Percentiles rank a stretch among this genome's conserved stretches.
Evolutionary conservation across 2,888 invertebrate species (phyloP).

Genomic region (Pristionchus mayeri): DNA sequence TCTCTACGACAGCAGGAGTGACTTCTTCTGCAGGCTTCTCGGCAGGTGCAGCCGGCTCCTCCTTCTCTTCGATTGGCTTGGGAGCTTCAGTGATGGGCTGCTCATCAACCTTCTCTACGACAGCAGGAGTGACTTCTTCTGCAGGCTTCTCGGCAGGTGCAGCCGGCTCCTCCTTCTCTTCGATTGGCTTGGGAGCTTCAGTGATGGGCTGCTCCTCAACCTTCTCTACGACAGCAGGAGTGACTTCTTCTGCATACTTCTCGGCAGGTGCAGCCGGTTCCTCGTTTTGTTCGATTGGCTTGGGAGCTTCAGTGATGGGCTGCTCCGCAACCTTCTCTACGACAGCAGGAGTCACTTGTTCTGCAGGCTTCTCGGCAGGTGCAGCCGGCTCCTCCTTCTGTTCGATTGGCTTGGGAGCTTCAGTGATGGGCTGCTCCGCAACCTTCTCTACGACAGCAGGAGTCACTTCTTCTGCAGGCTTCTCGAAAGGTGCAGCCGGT

Average conservation of each 20-base stretch:
- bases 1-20: not conserved
- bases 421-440: conserved; percentile 14
- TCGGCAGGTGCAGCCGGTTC: not conserved
- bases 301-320: conserved; percentile 4
- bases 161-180: not conserved
- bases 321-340: conserved; percentile 27
- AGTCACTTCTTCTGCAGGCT: not conserved
- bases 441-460: conserved; percentile 10
- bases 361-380: not conserved
- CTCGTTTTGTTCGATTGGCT: not conserved
- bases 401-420: conserved; percentile 8
- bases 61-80: not conserved
- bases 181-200: not conserved
- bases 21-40: not conserved
- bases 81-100: not conserved
- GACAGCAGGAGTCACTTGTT: not conserved
- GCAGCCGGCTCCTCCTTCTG: conserved; percentile 24
- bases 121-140: not conserved
- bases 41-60: not conserved
- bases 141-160: not conserved
- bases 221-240: not conserved
- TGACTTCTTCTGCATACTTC: not conserved
- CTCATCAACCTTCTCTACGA: not conserved
- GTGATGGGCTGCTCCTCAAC: not conserved
- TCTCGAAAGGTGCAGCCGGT: conserved; percentile 35